Evolutionary conservation across 2,797 vertebrate genomes (phyloP).

Genomic region (Chelon auratus): DNA sequence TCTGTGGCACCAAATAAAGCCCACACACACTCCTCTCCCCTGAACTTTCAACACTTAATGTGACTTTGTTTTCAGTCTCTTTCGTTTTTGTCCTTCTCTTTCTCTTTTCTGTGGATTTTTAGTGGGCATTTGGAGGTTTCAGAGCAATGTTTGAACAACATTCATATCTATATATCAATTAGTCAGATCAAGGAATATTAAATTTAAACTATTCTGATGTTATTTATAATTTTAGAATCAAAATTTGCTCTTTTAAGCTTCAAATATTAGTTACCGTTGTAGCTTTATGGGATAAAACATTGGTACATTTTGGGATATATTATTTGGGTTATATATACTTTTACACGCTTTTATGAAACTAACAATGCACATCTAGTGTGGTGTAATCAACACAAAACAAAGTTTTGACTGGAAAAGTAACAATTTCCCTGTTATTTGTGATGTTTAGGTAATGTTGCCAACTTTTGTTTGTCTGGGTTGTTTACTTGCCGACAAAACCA

Average conservation of each 20-base stretch:
- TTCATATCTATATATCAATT: neutral
- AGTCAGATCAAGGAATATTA: neutral
- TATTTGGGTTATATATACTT: too few species aligned
- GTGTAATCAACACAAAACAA: neutral
- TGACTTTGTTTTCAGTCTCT: constrained; percentile 23
- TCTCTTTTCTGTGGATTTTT: neutral
- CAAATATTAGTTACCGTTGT: neutral
- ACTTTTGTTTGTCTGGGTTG: too few species aligned
- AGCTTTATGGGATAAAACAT: neutral
- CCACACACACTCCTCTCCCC: constrained; percentile 68
- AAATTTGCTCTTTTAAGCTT: neutral
- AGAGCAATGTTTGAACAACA: neutral
- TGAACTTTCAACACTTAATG: constrained; percentile 41
- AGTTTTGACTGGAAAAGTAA: neutral
- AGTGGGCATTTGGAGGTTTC: constrained; percentile 18
- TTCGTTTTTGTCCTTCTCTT: constrained; percentile 2
- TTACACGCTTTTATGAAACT: neutral
- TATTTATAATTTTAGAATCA: neutral
- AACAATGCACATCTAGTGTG: neutral
- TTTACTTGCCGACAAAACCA: neutral
- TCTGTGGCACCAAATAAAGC: constrained; percentile 62
- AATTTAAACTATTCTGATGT: neutral
- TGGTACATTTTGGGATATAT: neutral
- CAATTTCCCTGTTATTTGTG: neutral
- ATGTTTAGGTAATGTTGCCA: neutral